A percentile compares a stretch with the other conserved stretches of the same genome.
These are phyloP conservation scores for Antitype chi DNA, from an alignment of 2,888 invertebrate genomes.

Conservation along the genomic window DNA sequence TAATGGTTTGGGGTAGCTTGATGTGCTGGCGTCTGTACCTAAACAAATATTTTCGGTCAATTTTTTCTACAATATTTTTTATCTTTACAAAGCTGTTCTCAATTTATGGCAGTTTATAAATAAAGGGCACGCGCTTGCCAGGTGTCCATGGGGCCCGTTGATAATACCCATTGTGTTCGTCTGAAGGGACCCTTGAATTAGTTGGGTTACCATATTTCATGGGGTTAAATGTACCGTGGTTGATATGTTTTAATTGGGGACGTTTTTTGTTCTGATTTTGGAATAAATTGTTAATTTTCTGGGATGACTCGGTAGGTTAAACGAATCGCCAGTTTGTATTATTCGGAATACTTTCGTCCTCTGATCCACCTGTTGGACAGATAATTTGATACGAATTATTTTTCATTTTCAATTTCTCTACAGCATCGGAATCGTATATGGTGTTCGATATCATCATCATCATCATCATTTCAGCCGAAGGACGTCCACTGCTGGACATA, in stretches of 20 bases:
- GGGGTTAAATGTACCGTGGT: constrained; percentile 59
- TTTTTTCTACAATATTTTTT: constrained; percentile 11
- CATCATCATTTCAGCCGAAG: too few relatives aligned
- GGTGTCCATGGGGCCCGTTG: constrained; percentile 65
- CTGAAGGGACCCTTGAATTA: constrained; percentile 56
- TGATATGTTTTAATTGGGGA: constrained; percentile 39
- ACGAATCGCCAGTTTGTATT: not conserved
- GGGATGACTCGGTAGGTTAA: not conserved
- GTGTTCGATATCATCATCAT: too few relatives aligned
- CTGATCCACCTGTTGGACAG: not conserved
- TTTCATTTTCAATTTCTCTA: not conserved
- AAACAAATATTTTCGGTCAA: constrained; percentile 18
- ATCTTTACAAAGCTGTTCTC: constrained; percentile 35
- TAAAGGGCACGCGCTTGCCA: constrained; percentile 77
- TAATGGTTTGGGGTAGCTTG: too few relatives aligned
- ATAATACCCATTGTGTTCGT: constrained; percentile 61
- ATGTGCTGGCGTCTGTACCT: not conserved
- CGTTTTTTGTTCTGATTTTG: constrained; percentile 10
- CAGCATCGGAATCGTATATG: too few relatives aligned
- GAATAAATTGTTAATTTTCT: constrained; percentile 7
- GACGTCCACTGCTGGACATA: too few relatives aligned
- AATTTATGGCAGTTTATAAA: constrained; percentile 45
- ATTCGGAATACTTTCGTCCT: not conserved
- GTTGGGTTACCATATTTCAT: constrained; percentile 50
- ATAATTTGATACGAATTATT: not conserved